A percentile compares a stretch with the other conserved stretches of the same genome.
Conservation (phyloP, 2,888 invertebrate genomes). For the Agelastica alni region DNA sequence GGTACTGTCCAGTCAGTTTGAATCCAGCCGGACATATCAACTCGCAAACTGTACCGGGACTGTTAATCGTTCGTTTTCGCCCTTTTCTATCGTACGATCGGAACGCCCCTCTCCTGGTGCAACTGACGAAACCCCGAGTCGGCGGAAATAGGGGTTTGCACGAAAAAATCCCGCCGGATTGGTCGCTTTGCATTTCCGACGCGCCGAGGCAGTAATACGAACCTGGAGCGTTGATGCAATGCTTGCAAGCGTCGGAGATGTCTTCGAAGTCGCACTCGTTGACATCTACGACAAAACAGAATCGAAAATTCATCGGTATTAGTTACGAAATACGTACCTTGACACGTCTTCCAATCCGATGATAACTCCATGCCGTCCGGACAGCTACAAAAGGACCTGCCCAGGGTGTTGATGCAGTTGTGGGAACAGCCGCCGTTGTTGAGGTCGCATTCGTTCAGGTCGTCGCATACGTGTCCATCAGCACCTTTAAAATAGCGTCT, state of each 20-base stretch:
- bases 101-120: slow-evolving; percentile 48
- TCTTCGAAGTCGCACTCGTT: slow-evolving; percentile 65
- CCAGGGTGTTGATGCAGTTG: slow-evolving; percentile 62
- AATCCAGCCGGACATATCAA: slow-evolving; percentile 58
- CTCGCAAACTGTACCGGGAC: slow-evolving; percentile 58
- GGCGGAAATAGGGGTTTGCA: slow-evolving; percentile 57
- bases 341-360: slow-evolving; percentile 51
- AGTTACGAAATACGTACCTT: too few relatives aligned
- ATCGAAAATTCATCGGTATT: too few relatives aligned
- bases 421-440: slow-evolving; percentile 64
- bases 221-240: slow-evolving; percentile 69
- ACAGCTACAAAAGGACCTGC: slow-evolving; percentile 51
- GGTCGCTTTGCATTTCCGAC: slow-evolving; percentile 38
- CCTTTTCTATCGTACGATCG: slow-evolving; percentile 42
- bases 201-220: slow-evolving; percentile 59
- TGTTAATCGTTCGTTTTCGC: slow-evolving; percentile 52
- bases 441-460: slow-evolving; percentile 59
- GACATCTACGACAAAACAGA: slow-evolving; percentile 60
- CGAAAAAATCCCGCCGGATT: slow-evolving; percentile 33
- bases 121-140: slow-evolving; percentile 57
- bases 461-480: slow-evolving; percentile 64
- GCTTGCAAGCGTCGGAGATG: slow-evolving; percentile 51
- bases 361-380: slow-evolving; percentile 51
- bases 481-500: slow-evolving; percentile 27
- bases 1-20: slow-evolving; percentile 56